Conservation (phyloP, 2,113 vertebrate genomes). For the Mustela lutreola region DNA sequence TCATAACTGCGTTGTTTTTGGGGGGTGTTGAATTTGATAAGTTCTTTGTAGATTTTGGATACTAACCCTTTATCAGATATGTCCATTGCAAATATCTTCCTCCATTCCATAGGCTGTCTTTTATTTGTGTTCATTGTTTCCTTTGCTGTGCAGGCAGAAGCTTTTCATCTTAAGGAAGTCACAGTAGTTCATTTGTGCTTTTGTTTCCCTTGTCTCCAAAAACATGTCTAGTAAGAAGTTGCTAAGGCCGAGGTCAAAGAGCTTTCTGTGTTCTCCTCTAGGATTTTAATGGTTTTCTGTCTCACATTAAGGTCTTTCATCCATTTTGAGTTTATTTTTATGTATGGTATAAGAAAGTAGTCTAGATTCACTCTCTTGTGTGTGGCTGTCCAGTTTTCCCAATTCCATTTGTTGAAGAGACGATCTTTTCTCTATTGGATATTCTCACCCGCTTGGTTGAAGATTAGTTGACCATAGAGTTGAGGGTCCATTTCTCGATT, state of each 20-base stretch:
- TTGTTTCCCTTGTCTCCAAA: neutral
- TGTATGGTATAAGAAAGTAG: neutral
- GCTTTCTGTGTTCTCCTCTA: no score
- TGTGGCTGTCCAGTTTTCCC: neutral
- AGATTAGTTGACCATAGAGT: neutral
- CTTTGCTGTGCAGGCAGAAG: neutral
- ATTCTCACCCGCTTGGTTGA: neutral
- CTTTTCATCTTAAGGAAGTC: neutral
- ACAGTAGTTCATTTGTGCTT: neutral
- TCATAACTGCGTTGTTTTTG: no score
- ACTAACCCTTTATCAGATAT: neutral
- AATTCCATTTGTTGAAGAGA: neutral
- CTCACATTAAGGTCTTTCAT: no score
- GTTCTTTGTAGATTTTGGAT: no score
- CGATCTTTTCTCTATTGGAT: neutral
- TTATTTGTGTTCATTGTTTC: neutral
- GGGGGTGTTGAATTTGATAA: no score
- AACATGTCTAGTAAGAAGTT: neutral
- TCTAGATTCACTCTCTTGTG: neutral
- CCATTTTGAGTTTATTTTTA: neutral
- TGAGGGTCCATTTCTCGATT: neutral
- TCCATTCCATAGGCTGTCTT: neutral
- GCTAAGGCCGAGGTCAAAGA: no score
- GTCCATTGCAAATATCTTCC: neutral
- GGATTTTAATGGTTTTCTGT: no score